A percentile compares a stretch with the other conserved stretches of the same genome.
phyloP scores from a whole-genome alignment of 2,113 vertebrate genomes.

The Condylura cristata region DNA sequence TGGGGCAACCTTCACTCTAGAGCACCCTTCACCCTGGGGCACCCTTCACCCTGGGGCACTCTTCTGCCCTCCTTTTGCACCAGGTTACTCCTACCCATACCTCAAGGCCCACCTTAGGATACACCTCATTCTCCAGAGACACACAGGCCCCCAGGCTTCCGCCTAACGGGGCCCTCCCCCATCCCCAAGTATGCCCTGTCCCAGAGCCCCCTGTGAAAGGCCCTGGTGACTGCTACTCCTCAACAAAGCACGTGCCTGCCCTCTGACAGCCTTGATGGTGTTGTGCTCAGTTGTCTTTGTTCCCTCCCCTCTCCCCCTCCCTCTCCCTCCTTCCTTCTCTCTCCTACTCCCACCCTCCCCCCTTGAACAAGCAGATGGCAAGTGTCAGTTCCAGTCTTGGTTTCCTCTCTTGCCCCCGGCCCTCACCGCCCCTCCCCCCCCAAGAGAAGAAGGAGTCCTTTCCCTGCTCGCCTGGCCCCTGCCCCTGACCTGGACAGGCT shows the following conservation, averaged over 20 bases:
- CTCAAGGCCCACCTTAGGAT: neutral
- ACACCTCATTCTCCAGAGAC: neutral
- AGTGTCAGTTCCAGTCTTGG: neutral
- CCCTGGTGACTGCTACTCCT: no score
- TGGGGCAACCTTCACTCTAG: fast-evolving
- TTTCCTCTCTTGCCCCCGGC: neutral
- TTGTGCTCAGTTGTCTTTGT: neutral
- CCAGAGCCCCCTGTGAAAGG: no score
- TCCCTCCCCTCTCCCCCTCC: no score
- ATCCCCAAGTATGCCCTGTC: no score
- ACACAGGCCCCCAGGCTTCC: fast-evolving
- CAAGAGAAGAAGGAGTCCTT: neutral
- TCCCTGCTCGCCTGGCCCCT: neutral
- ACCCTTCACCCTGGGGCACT: neutral
- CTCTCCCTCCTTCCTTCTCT: neutral
- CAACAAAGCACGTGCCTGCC: neutral
- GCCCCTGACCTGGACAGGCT: neutral
- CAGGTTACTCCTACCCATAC: neutral
- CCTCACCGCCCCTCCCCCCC: fast-evolving
- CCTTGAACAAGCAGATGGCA: neutral
- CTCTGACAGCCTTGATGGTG: neutral
- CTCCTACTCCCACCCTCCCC: neutral
- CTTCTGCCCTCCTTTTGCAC: no score
- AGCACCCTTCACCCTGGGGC: no score
- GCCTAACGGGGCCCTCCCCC: neutral